Conservation (phyloP, 2,113 vertebrate species). For the sheep (Ovis aries) region DNA sequence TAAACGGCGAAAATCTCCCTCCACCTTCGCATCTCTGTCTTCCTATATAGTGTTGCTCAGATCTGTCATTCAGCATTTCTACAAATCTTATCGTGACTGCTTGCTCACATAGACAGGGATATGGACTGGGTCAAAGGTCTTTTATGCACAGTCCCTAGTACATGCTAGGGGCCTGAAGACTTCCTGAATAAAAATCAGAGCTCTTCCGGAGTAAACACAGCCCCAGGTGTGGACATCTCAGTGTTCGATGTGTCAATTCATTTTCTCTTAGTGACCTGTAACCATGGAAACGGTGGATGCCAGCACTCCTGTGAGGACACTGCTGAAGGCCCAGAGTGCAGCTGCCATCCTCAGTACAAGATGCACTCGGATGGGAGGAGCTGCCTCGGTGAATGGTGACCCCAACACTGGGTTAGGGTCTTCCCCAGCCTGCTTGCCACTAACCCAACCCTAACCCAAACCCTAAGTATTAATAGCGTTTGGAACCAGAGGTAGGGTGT, state of each 20-base stretch:
- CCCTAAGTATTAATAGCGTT: not conserved
- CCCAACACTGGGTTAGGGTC: not conserved
- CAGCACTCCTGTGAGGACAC: conserved; percentile 97
- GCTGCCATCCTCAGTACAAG: conserved; percentile 91
- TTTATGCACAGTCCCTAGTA: not conserved
- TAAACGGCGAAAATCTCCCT: not conserved
- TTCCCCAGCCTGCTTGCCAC: not conserved
- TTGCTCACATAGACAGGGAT: not conserved
- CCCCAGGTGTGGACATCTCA: conserved; percentile 29
- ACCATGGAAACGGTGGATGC: conserved; percentile 97
- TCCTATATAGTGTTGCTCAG: not conserved
- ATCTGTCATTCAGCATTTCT: not conserved
- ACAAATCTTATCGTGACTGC: not conserved
- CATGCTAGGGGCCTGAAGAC: not conserved
- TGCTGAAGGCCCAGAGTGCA: conserved; percentile 89
- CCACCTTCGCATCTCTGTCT: not conserved
- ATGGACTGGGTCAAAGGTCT: not conserved
- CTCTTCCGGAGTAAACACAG: not conserved
- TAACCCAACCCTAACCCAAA: not conserved
- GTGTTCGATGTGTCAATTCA: not conserved
- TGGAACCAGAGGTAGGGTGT: not conserved
- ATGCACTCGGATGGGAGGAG: conserved; percentile 89
- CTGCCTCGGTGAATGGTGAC: conserved; percentile 88
- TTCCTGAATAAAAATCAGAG: not conserved
- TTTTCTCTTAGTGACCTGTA: conserved; percentile 91